Conservation (phyloP, 1,140 invertebrate species). For the Drosophila ironensis region DNA sequence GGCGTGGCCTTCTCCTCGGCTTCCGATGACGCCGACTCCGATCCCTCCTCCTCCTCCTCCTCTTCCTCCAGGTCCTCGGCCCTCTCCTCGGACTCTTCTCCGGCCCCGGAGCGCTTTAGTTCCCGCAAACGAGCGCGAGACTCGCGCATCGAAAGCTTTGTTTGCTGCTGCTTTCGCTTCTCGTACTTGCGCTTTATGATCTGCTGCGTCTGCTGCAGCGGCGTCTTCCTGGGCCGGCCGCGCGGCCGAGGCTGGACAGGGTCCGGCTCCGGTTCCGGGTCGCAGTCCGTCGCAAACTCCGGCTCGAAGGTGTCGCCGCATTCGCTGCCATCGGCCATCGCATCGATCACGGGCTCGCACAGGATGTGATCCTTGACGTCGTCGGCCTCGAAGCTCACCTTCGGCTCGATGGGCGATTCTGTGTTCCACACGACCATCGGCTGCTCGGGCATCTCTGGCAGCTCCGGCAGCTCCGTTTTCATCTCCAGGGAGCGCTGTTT, state of each 20-base stretch:
- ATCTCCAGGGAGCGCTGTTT: conserved; percentile 52
- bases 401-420: conserved; percentile 45
- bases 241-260: conserved; percentile 11
- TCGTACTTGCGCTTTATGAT: conserved; percentile 35
- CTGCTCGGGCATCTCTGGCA: conserved; percentile 50
- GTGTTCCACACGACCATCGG: conserved; percentile 64
- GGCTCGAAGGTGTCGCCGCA: conserved; percentile 34
- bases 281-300: conserved; percentile 3
- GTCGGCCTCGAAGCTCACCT: conserved; percentile 33
- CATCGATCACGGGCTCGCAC: conserved; percentile 67
- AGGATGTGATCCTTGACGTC: conserved; percentile 67
- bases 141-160: conserved; percentile 32
- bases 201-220: conserved; percentile 26
- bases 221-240: conserved; percentile 26
- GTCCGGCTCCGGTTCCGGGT: conserved; percentile 1
- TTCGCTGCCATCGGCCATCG: conserved; percentile 15
- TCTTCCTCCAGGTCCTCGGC: neutral
- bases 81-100: neutral
- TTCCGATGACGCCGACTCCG: no score
- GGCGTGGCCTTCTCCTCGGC: neutral
- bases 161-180: conserved; percentile 21
- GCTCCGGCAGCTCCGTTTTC: conserved; percentile 49
- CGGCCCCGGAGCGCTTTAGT: conserved; percentile 23
- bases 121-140: conserved; percentile 44
- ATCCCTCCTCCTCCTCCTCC: neutral